Conservation (phyloP, 2,888 invertebrate species). For the Odontocerum albicorne region DNA sequence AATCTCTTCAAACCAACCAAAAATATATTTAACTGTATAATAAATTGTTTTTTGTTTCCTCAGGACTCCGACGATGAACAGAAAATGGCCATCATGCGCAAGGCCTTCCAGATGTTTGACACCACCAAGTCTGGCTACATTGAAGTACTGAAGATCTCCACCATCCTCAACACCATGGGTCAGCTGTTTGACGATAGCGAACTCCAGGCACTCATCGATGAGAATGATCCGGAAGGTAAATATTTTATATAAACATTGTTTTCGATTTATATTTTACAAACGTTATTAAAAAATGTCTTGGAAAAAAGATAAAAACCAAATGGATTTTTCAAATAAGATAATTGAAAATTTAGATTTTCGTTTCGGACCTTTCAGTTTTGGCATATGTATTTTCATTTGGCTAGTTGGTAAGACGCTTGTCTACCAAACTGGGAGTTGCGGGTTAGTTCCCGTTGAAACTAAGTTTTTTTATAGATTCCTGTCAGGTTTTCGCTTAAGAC, state of each 20-base stretch:
- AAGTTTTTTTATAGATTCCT: no score
- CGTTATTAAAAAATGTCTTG: neutral
- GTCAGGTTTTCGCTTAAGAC: no score
- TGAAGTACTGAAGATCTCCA: constrained; percentile 87
- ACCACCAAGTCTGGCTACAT: constrained; percentile 91
- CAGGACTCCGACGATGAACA: constrained; percentile 71
- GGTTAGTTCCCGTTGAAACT: no score
- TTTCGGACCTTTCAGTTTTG: no score
- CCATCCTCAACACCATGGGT: constrained; percentile 92
- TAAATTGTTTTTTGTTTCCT: neutral
- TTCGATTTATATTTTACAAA: neutral
- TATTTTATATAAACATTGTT: neutral
- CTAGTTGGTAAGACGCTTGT: no score
- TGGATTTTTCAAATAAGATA: no score
- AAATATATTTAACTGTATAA: no score
- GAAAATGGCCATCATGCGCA: constrained; percentile 88
- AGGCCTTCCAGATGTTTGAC: constrained; percentile 97
- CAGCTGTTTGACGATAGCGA: constrained; percentile 92
- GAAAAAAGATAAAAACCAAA: no score
- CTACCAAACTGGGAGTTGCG: no score
- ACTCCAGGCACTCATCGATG: constrained; percentile 83
- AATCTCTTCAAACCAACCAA: no score
- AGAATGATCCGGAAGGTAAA: constrained; percentile 84
- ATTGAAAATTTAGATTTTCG: no score
- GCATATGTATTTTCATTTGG: no score